These are phyloP conservation scores for Lepus oiostolus DNA, from an alignment of 2,797 vertebrate genomes.

Conservation along the genomic window DNA sequence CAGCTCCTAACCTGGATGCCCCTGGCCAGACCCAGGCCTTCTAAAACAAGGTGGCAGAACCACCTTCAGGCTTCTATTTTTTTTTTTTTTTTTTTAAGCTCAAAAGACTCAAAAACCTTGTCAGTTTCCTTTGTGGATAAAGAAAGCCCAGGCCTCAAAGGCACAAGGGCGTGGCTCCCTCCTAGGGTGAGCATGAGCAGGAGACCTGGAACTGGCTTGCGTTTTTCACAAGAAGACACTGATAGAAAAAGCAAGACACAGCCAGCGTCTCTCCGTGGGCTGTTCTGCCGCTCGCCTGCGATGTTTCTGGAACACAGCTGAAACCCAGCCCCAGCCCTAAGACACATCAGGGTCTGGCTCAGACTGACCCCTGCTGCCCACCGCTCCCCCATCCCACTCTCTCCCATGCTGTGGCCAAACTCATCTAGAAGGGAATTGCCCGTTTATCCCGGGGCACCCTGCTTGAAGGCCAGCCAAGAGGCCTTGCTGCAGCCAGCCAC, in stretches of 20 bases:
- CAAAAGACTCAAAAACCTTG: constrained; percentile 24
- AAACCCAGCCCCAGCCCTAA: no score
- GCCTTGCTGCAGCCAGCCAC: background rate
- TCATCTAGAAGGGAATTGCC: no score
- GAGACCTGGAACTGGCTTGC: constrained; percentile 37
- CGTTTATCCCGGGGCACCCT: background rate
- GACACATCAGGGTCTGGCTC: background rate
- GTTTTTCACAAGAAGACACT: constrained; percentile 54
- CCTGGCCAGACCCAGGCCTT: background rate
- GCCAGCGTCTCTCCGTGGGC: constrained; percentile 46
- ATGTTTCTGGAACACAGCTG: constrained; percentile 63
- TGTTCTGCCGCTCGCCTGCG: background rate
- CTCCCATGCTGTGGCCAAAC: background rate
- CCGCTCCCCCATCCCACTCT: background rate
- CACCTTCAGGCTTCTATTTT: background rate
- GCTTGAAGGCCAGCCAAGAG: background rate
- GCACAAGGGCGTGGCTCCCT: background rate
- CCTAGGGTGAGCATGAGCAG: background rate
- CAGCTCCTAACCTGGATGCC: background rate
- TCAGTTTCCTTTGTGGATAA: background rate
- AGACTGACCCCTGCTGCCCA: background rate
- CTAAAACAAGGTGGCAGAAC: constrained; percentile 12
- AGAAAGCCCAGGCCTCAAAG: constrained; percentile 1
- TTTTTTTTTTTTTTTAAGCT: background rate
- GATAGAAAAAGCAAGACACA: constrained; percentile 64